Percentiles rank a stretch among this genome's conserved stretches.
Conservation (phyloP, 1,140 invertebrate species). For the Diorhabda sublineata region DNA sequence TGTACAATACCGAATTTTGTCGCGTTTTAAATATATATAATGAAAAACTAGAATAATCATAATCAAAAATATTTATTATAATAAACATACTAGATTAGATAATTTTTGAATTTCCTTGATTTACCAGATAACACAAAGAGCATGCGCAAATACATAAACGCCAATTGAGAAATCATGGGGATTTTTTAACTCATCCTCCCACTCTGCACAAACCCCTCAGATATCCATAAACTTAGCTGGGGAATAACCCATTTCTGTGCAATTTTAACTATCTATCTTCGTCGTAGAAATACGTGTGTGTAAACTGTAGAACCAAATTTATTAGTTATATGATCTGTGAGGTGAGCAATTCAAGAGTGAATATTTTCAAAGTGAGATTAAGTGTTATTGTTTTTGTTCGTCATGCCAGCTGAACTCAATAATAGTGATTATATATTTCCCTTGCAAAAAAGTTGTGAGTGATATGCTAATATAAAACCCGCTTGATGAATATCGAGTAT, state of each 20-base stretch:
- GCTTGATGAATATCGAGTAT: too few relatives aligned
- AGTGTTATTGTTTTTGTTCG: background rate
- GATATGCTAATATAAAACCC: too few relatives aligned
- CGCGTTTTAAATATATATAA: too few relatives aligned
- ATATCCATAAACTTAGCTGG: slow-evolving; percentile 14
- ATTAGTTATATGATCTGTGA: background rate
- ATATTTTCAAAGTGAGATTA: background rate
- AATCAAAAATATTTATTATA: too few relatives aligned
- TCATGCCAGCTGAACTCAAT: background rate
- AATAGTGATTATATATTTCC: background rate
- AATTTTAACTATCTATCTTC: background rate
- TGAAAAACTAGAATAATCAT: too few relatives aligned
- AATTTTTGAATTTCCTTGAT: background rate
- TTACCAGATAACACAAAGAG: background rate
- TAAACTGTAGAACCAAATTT: too few relatives aligned
- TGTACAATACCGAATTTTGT: too few relatives aligned
- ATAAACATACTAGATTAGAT: slow-evolving; percentile 27
- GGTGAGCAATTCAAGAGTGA: background rate
- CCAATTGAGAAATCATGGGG: slow-evolving; percentile 12
- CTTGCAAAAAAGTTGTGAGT: background rate
- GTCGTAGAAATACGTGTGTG: background rate
- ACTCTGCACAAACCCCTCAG: slow-evolving; percentile 13
- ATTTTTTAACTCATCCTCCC: slow-evolving; percentile 23
- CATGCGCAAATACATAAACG: slow-evolving; percentile 3
- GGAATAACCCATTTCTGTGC: slow-evolving; percentile 24